A percentile compares a stretch with the other conserved stretches of the same genome.
Conservation (phyloP, 2,888 invertebrate genomes). For the Globia sparganii region DNA sequence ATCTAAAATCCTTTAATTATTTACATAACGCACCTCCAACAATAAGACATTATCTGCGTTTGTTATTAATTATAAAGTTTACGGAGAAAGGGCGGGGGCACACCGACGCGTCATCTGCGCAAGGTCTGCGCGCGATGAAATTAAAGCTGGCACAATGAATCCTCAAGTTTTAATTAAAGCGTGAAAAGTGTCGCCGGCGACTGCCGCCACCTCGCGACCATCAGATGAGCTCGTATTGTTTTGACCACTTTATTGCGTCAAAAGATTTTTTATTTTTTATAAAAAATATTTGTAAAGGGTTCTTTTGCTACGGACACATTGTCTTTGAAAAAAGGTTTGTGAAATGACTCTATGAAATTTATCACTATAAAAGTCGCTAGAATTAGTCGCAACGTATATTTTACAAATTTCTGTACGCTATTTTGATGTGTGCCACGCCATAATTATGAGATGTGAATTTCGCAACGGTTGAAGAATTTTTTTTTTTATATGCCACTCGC, state of each 20-base stretch:
- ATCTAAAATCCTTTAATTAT: slow-evolving; percentile 43
- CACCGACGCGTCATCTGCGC: slow-evolving; percentile 70
- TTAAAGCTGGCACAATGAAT: slow-evolving; percentile 77
- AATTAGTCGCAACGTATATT: neutral
- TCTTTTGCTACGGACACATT: neutral
- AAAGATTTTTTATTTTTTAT: slow-evolving; percentile 21
- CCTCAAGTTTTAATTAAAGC: slow-evolving; percentile 84
- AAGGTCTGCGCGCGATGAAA: slow-evolving; percentile 73
- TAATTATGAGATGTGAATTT: neutral
- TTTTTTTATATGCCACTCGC: neutral
- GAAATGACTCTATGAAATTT: neutral
- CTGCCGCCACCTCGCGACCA: slow-evolving; percentile 56
- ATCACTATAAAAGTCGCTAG: neutral
- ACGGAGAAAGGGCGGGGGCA: slow-evolving; percentile 54
- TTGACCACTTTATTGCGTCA: slow-evolving; percentile 61
- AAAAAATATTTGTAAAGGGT: slow-evolving; percentile 33
- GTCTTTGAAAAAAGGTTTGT: slow-evolving; percentile 1
- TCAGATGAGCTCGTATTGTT: slow-evolving; percentile 58
- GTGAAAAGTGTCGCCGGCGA: slow-evolving; percentile 71
- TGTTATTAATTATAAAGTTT: slow-evolving; percentile 71
- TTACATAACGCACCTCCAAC: slow-evolving; percentile 32
- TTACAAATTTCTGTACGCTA: neutral
- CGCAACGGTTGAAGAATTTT: too few species aligned
- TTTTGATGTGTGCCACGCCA: neutral
- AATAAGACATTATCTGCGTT: slow-evolving; percentile 59